Evolutionary conservation across 2,113 vertebrate species (phyloP).

Genomic region (Rhinopomastus cyanomelas): DNA sequence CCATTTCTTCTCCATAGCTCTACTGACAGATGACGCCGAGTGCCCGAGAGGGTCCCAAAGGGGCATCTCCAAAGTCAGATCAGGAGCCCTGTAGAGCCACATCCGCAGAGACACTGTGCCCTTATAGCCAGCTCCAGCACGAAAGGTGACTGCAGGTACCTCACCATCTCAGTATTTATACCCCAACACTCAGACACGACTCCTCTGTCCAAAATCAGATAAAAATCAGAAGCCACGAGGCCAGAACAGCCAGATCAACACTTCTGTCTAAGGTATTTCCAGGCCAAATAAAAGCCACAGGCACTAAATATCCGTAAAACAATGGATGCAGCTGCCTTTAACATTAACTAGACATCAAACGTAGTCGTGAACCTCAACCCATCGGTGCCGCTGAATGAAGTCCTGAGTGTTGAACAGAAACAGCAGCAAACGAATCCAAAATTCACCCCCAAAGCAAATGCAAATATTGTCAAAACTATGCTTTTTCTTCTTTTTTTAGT

Average conservation of each 20-base stretch:
- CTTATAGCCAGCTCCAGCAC: not conserved
- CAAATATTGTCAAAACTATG: not conserved
- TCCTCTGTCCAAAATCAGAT: not conserved
- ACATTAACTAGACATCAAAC: not conserved
- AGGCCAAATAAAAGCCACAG: not conserved
- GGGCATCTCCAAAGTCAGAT: not conserved
- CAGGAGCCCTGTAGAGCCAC: not conserved
- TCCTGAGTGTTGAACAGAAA: fast-evolving
- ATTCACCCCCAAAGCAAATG: not conserved
- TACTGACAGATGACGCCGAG: too few relatives aligned
- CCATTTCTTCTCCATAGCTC: fast-evolving
- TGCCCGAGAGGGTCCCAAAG: not conserved
- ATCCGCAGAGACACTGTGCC: fast-evolving
- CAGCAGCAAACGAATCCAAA: not conserved
- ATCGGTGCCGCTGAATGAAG: not conserved
- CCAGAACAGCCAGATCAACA: not conserved
- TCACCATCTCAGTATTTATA: not conserved
- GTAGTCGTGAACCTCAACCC: not conserved
- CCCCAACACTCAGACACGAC: not conserved
- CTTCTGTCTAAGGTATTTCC: not conserved
- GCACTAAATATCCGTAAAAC: not conserved
- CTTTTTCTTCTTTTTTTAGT: not conserved
- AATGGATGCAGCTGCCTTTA: not conserved
- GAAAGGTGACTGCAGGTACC: not conserved
- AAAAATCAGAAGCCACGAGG: not conserved